A percentile compares a stretch with the other conserved stretches of the same genome.
Evolutionary conservation across 2,797 vertebrate genomes (phyloP).

Genomic region (Lutjanus campechanus): DNA sequence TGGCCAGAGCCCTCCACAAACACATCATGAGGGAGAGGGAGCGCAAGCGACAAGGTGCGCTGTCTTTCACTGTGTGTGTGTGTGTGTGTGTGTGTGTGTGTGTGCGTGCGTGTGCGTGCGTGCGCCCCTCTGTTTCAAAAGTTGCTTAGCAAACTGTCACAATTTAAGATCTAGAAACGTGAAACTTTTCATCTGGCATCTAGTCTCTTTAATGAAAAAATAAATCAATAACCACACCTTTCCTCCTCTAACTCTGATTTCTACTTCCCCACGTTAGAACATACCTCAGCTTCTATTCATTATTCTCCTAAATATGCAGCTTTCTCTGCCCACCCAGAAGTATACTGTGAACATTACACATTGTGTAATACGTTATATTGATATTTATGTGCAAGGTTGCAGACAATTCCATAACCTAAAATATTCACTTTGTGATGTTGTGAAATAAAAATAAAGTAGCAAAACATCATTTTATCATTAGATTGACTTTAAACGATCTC

Average conservation of each 20-base stretch:
- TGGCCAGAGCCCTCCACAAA: conserved; percentile 94
- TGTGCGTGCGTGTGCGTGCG: too few relatives aligned
- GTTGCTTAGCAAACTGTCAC: background rate
- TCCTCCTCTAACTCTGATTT: too few relatives aligned
- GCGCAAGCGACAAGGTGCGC: conserved; percentile 92
- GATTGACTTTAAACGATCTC: too few relatives aligned
- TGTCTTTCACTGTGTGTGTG: accelerated
- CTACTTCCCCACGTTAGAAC: background rate
- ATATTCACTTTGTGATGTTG: background rate
- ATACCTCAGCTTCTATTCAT: too few relatives aligned
- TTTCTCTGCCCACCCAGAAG: background rate
- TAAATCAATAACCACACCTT: too few relatives aligned
- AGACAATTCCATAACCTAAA: background rate
- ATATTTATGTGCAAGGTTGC: background rate
- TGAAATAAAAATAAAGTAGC: background rate
- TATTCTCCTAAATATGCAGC: background rate
- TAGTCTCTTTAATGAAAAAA: background rate
- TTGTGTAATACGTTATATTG: background rate
- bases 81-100: background rate
- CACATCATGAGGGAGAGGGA: conserved; percentile 96
- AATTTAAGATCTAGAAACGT: background rate
- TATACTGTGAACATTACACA: background rate
- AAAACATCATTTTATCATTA: too few relatives aligned
- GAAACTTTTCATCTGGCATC: background rate
- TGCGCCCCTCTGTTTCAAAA: background rate